Conservation (phyloP, 2,888 invertebrate species). For the Escarpia spicata region DNA sequence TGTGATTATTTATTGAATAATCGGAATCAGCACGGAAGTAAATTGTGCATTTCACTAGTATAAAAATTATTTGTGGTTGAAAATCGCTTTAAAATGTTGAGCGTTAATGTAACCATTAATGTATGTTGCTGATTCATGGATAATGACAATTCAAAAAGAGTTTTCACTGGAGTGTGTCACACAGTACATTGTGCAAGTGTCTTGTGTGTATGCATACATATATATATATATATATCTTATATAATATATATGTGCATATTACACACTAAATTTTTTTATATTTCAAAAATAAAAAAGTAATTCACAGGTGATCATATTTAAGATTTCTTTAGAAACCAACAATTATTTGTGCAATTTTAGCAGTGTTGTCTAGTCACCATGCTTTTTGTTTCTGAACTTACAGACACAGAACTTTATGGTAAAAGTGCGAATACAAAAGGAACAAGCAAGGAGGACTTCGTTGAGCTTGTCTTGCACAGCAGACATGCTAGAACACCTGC, state of each 20-base stretch:
- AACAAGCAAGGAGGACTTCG: background rate
- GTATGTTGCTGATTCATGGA: background rate
- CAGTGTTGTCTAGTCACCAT: background rate
- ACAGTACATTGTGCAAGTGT: background rate
- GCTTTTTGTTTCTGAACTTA: background rate
- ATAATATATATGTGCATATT: no score
- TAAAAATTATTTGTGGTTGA: background rate
- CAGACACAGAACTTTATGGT: background rate
- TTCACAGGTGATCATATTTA: background rate
- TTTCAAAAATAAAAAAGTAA: background rate
- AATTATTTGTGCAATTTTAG: background rate
- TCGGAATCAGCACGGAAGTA: background rate
- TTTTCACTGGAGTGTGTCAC: background rate
- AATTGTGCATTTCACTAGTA: background rate
- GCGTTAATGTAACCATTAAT: background rate
- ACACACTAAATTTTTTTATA: no score
- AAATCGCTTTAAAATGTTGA: background rate
- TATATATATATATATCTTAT: no score
- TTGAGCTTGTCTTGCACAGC: background rate
- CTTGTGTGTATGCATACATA: background rate
- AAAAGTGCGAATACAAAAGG: background rate
- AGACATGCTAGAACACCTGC: background rate
- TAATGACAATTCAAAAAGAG: background rate
- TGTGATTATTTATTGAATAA: no score
- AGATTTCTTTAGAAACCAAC: background rate